Conservation (phyloP, 2,888 invertebrate genomes). For the Lepidochrysops patricia region DNA sequence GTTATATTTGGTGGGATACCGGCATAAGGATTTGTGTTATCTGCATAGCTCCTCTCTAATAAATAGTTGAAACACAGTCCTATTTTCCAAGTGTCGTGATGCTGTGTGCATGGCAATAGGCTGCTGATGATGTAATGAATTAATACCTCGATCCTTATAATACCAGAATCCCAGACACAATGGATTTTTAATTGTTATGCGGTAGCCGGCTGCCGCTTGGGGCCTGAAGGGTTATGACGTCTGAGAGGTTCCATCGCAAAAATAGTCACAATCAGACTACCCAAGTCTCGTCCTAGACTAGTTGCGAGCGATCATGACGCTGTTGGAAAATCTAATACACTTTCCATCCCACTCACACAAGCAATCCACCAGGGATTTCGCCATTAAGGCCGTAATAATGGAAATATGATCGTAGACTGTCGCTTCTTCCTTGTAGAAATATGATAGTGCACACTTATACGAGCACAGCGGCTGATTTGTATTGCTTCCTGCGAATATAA, state of each 20-base stretch:
- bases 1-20: too few relatives aligned
- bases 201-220: too few relatives aligned
- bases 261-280: too few relatives aligned
- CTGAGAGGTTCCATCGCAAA: too few relatives aligned
- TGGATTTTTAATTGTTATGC: too few relatives aligned
- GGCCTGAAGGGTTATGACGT: too few relatives aligned
- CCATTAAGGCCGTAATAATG: slow-evolving; percentile 8
- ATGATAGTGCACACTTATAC: slow-evolving; percentile 6
- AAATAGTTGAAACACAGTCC: background rate
- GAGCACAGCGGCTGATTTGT: slow-evolving; percentile 13
- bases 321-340: background rate
- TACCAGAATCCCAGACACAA: too few relatives aligned
- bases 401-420: slow-evolving; percentile 3
- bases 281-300: too few relatives aligned
- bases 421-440: slow-evolving; percentile 8
- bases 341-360: background rate
- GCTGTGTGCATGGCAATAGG: too few relatives aligned
- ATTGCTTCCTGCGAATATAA: slow-evolving; percentile 18
- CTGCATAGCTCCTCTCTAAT: background rate
- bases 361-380: background rate
- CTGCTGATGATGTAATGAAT: too few relatives aligned
- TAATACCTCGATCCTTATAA: too few relatives aligned
- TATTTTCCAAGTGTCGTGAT: background rate
- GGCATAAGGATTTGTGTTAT: too few relatives aligned
- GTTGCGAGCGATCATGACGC: background rate